Evolutionary conservation across 2,888 invertebrate species (phyloP), one percentile per base, ranked within the genome.

Genomic region (Acleris literana): DNA sequence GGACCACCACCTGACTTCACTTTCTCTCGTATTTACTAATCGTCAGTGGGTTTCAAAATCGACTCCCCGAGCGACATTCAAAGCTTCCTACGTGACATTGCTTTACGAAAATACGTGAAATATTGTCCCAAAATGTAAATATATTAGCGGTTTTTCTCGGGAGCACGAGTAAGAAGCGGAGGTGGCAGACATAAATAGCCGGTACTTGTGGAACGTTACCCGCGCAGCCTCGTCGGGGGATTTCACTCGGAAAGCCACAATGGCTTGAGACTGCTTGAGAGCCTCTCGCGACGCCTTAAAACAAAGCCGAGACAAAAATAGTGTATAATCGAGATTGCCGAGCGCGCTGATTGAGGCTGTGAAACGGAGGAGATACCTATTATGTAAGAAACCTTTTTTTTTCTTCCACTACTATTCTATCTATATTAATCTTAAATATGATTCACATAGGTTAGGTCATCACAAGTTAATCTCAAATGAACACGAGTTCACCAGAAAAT

Each of bases 261-360:
- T 62, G 46, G 66, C 66, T 33, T 3, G 33, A 33, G 33, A 9
- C 33, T 33, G 43, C 61, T 33, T 52, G 33, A 18, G 66, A 65
- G 65, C 46, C 22, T 61, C 65, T 57, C 66, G 56, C 56, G 61
- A 48, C 66, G 66, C 61, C 61, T 66, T 57, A 53, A 61, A 62
- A 61, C 61, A 66, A 66, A 61, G 56, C 46, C 18, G 56, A 52
- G 66, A 66, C 66, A 55, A 57, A 66, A 66, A 66, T 66, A 66
- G 66, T 61, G 66, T 57, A 39, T 61, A 66, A 66, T 62, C 52
- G 61, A 53, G 61, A 66, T 48, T 62, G 61, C 57, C 33, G 33
- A 20, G 54, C 60, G 29, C 59, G 39, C 54, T 48, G 25, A 39
- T 43, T 18, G 43, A 25, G 29, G 52, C 46, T 22, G 11, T 44